Percentiles rank a stretch among this genome's conserved stretches.
These are phyloP conservation scores for Drosophila teissieri DNA, from an alignment of 1,140 invertebrate genomes.

Conservation along the genomic window DNA sequence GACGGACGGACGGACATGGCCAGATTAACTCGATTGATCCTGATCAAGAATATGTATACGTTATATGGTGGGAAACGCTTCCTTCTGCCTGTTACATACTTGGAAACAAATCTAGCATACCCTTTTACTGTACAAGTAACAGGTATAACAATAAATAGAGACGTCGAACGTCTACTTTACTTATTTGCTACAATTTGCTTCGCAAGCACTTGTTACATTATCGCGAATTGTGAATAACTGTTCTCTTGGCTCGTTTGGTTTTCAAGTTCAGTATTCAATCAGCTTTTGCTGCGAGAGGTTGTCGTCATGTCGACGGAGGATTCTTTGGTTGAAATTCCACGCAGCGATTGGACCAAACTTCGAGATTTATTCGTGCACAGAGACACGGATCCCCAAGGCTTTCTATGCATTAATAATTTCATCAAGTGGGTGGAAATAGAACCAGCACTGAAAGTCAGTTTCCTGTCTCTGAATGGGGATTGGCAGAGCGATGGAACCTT, in stretches of 20 bases:
- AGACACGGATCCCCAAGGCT: slow-evolving; percentile 37
- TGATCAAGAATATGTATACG: too few species aligned
- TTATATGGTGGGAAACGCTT: too few species aligned
- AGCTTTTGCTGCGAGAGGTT: not conserved
- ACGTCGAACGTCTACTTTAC: too few species aligned
- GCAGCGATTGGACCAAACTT: slow-evolving; percentile 52
- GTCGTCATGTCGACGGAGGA: slow-evolving; percentile 33
- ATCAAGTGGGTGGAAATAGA: slow-evolving; percentile 59
- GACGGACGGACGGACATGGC: too few species aligned
- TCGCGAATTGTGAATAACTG: too few species aligned
- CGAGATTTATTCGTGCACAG: slow-evolving; percentile 46
- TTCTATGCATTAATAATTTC: slow-evolving; percentile 49
- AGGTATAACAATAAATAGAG: not conserved
- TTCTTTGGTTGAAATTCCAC: slow-evolving; percentile 61
- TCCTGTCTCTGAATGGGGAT: slow-evolving; percentile 63
- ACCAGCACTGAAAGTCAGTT: slow-evolving; percentile 34
- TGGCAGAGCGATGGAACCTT: slow-evolving; percentile 61
- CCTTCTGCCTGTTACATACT: too few species aligned
- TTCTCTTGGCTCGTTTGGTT: not conserved
- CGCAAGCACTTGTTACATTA: too few species aligned
- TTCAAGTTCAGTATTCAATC: slow-evolving; percentile 5
- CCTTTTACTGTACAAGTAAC: too few species aligned
- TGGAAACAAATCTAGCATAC: too few species aligned
- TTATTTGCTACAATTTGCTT: too few species aligned
- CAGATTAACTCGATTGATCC: too few species aligned